Conservation (phyloP, 2,888 invertebrate genomes). For the Deroplatys truncata region DNA sequence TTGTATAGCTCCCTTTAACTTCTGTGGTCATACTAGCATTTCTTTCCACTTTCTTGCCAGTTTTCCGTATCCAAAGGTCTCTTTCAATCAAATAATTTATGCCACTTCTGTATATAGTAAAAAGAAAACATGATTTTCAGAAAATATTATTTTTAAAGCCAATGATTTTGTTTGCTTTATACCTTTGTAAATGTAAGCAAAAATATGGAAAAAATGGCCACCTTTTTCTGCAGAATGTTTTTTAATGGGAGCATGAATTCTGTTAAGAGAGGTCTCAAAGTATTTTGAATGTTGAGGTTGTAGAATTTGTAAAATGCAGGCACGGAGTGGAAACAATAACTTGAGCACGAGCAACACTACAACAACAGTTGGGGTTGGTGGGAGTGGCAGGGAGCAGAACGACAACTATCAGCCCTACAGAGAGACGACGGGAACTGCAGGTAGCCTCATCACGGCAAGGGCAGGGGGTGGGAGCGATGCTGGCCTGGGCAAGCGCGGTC, state of each 20-base stretch:
- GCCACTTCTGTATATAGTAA: no score
- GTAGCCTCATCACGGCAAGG: conserved; percentile 4
- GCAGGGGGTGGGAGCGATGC: background rate
- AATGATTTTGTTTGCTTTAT: no score
- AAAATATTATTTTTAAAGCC: no score
- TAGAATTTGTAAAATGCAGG: conserved; percentile 5
- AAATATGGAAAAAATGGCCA: no score
- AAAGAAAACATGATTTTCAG: no score
- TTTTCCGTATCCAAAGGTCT: no score
- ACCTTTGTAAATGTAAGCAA: no score
- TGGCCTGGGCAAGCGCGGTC: background rate
- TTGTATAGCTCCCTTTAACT: no score
- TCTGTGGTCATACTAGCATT: no score
- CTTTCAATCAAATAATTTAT: no score
- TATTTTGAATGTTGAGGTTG: background rate
- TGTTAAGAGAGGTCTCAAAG: background rate
- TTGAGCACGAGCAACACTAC: conserved; percentile 11
- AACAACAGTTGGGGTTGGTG: background rate
- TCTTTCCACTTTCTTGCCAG: no score
- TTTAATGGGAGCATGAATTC: background rate
- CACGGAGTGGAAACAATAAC: conserved; percentile 30
- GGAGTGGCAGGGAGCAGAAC: background rate
- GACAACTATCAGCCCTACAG: background rate
- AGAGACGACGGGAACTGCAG: conserved; percentile 3
- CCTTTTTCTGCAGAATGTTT: background rate